Conservation (phyloP, 2,797 vertebrate species). For the Myiotriccus ornatus region DNA sequence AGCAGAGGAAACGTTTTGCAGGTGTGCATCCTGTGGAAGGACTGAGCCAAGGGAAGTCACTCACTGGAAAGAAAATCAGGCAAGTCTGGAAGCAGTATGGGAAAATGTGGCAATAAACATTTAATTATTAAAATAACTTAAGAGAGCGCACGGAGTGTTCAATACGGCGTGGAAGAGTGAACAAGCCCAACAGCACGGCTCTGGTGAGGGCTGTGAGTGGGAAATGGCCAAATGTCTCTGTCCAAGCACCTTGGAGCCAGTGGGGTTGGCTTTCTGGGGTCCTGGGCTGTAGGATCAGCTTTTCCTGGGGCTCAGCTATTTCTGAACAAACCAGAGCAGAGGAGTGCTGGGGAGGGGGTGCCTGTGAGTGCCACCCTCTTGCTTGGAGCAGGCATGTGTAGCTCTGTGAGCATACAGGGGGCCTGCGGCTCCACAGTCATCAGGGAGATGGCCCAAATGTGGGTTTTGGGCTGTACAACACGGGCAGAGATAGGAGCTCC, state of each 20-base stretch:
- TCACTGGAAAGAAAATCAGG: constrained; percentile 2
- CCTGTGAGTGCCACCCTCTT: background rate
- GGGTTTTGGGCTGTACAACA: background rate
- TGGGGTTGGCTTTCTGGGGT: background rate
- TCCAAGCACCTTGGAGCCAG: accelerated
- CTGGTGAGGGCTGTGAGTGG: background rate
- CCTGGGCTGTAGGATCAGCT: background rate
- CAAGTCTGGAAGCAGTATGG: constrained; percentile 12
- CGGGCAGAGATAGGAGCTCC: background rate
- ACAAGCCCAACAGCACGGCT: background rate
- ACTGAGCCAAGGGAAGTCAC: background rate
- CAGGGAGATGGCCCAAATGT: accelerated
- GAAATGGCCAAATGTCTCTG: background rate
- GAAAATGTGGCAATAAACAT: constrained; percentile 23
- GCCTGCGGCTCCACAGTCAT: background rate
- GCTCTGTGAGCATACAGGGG: background rate
- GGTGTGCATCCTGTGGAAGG: background rate
- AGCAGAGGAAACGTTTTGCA: background rate
- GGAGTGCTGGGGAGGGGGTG: background rate
- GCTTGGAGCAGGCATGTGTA: background rate
- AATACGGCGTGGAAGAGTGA: background rate
- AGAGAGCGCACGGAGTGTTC: background rate
- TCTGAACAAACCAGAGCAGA: background rate
- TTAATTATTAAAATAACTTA: constrained; percentile 33
- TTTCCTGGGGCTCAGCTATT: background rate